Percentiles rank a stretch among this genome's conserved stretches.
Evolutionary conservation across 1,140 invertebrate species (phyloP).

Genomic region (Eufriesea mexicana): DNA sequence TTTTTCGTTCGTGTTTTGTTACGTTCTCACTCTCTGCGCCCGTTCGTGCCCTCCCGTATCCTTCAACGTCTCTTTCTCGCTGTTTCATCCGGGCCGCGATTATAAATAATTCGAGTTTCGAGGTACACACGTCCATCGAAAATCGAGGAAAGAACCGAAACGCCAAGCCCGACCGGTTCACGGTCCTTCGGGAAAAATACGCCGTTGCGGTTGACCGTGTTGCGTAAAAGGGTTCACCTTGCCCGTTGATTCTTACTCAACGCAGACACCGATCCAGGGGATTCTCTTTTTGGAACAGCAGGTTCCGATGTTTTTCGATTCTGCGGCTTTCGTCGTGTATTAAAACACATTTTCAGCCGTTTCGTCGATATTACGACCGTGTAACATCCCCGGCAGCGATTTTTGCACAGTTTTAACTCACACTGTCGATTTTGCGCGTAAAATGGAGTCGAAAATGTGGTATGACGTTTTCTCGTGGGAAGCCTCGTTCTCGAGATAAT

Average conservation of each 20-base stretch:
- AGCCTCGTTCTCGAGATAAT: background rate
- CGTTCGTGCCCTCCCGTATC: background rate
- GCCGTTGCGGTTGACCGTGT: background rate
- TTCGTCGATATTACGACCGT: too few species aligned
- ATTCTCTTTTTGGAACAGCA: background rate
- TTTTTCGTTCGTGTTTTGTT: background rate
- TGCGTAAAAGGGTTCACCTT: slow-evolving; percentile 38
- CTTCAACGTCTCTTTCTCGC: slow-evolving; percentile 32
- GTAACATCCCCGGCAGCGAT: too few species aligned
- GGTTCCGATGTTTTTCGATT: background rate
- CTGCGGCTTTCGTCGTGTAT: background rate
- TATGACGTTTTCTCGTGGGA: background rate
- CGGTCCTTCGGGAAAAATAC: slow-evolving; percentile 6
- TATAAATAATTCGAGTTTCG: slow-evolving; percentile 16
- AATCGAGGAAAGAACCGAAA: slow-evolving; percentile 19
- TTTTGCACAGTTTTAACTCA: too few species aligned
- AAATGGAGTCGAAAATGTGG: background rate
- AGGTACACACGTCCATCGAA: background rate
- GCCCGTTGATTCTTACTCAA: background rate
- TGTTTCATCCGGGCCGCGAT: background rate
- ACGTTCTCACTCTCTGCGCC: background rate
- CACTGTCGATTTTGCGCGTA: too few species aligned
- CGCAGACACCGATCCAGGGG: background rate
- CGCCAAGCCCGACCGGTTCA: slow-evolving; percentile 3
- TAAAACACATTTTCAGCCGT: too few species aligned